A percentile compares a stretch with the other conserved stretches of the same genome.
Evolutionary conservation across 2,888 invertebrate genomes (phyloP).

Genomic region (Mechanitis messenoides): DNA sequence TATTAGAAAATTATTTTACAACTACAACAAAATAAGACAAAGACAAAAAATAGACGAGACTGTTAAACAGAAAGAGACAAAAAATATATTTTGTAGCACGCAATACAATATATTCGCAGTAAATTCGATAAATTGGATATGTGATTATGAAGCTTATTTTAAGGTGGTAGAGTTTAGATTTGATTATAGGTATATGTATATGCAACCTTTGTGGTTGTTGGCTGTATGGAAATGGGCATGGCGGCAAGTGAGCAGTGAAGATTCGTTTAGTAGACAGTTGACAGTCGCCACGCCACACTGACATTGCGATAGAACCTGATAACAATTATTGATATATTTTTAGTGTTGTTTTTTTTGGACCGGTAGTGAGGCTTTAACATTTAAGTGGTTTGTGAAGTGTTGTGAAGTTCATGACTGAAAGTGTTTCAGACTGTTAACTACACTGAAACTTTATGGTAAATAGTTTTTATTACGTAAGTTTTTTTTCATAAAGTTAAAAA

Average conservation of each 20-base stretch:
- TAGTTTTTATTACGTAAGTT: conserved; percentile 26
- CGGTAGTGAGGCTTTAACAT: conserved; percentile 23
- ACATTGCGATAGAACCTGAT: conserved; percentile 74
- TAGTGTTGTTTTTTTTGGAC: conserved; percentile 26
- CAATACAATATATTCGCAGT: conserved; percentile 27
- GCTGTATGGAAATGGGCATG: conserved; percentile 68
- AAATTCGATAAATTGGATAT: conserved; percentile 30
- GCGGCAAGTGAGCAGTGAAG: conserved; percentile 71
- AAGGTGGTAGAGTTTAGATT: conserved; percentile 29
- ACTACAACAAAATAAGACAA: conserved; percentile 38
- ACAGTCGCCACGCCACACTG: conserved; percentile 76
- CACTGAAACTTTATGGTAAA: conserved; percentile 20
- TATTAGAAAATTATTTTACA: conserved; percentile 32
- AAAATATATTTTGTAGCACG: conserved; percentile 51
- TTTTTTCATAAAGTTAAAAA: conserved; percentile 4
- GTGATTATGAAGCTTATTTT: conserved; percentile 29
- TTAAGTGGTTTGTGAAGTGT: conserved; percentile 49
- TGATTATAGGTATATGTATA: conserved; percentile 29
- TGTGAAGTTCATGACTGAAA: conserved; percentile 54
- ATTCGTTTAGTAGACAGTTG: conserved; percentile 77
- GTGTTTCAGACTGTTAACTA: conserved; percentile 30
- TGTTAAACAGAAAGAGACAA: conserved; percentile 46
- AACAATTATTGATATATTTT: conserved; percentile 64
- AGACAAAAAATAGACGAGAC: conserved; percentile 42
- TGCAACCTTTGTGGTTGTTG: conserved; percentile 29